Evolutionary conservation across 2,797 vertebrate species (phyloP), one percentile per base, ranked within the genome.

Genomic region (Podargus strigoides): DNA sequence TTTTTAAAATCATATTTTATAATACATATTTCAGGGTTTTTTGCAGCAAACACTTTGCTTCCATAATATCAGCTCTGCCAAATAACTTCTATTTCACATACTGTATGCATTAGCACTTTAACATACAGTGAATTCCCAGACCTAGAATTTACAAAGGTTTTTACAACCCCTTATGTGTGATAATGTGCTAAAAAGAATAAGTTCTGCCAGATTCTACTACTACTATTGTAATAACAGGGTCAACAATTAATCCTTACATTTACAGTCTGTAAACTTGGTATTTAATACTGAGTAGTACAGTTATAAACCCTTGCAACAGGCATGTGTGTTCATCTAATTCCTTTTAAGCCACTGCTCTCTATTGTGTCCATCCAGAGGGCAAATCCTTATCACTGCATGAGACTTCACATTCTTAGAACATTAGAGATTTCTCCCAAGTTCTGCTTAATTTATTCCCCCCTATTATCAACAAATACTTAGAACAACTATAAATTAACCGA

Each of bases 401-500:
- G 52, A 79, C 27, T 87, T 62, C 55, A 8, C 59, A 85, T 95
- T 94, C 89, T 93, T 49, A 81, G 60, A 88, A 78, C 44, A 78
- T 12, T 21, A 77, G 59, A 66, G 69, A 41, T 85, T 75, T 91
- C 87, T 94, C 52, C 56, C 52, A 95, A 91, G 30, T 21, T 95
- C 82, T 60, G 91, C 75, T 90, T 87, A 92, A 88, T 93, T 97
- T 95, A 83, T 93, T 75, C 69, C 34, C 24, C 52, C 18, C 15
- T 69, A 60, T 92, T 94, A 94, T 91, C 94, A 92, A 60, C 75
- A 96, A 95, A 74, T 69, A 92, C 28, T 39, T 49, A 82, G 58
- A 78, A 72, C 53, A 94, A 96, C 26, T 60, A 94, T 89, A 97
- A 97, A 95, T 94, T 94, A 97, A 93, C 55, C 50, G 93, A 18